phyloP scores from a whole-genome alignment of 2,797 vertebrate species.

The Glyptemys insculpta region DNA sequence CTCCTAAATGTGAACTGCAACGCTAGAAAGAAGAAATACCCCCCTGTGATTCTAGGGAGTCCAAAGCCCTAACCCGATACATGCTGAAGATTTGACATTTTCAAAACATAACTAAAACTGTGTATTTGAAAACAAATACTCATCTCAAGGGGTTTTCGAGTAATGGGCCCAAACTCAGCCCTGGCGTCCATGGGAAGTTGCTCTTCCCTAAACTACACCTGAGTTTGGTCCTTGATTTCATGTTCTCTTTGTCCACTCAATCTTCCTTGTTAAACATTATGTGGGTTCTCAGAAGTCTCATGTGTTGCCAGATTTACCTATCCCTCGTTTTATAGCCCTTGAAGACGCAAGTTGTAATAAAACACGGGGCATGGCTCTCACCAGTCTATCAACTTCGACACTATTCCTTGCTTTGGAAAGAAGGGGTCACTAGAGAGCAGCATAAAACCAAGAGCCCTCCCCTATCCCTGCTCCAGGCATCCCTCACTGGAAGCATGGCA shows the following conservation, averaged over 20 bases:
- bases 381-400: background rate
- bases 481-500: background rate
- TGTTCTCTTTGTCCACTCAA: background rate
- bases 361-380: background rate
- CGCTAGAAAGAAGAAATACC: background rate
- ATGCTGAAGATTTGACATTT: background rate
- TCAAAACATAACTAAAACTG: background rate
- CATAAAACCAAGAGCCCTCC: fast-evolving
- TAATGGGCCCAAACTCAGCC: background rate
- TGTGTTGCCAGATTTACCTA: background rate
- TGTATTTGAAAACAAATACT: background rate
- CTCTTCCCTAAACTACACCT: background rate
- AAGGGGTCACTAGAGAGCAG: background rate
- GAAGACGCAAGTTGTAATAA: background rate
- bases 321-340: background rate
- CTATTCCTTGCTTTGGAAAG: background rate
- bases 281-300: background rate
- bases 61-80: background rate
- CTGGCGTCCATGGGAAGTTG: background rate
- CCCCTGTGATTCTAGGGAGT: background rate
- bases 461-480: background rate
- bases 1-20: fast-evolving
- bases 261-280: background rate
- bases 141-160: background rate
- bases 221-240: background rate